Base-by-base conservation (phyloP, 1,140 invertebrate genomes). In the Dinothrombium tinctorium region DNA sequence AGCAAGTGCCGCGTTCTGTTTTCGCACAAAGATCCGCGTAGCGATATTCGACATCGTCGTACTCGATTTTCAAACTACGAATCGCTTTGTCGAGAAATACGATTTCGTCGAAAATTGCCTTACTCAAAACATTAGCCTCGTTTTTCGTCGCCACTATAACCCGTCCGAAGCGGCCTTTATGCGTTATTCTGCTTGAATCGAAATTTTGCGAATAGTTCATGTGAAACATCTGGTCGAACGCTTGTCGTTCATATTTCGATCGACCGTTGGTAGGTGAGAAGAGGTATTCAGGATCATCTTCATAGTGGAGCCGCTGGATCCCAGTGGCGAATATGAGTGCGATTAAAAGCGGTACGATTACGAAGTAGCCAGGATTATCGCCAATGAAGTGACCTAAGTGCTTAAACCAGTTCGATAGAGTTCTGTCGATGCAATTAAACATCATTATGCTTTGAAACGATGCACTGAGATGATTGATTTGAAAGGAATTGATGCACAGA, bases 201-300 rank as follows among this genome's bases (percentile, higher is more conserved):
- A 89, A 89, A 40, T 72, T 62, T 50, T 70, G 67, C 12, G 73
- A 76, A 55, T 84, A 84, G 57, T 89, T 86, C 40, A 83, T 73
- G 63, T 78, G 83, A 56, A 87, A 89, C 48, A 51, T 42, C 46
- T 72, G 64, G 54, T 86, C 80, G 14, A 82, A 74, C 35, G 84
- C 67, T n/a, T 70, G 66, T 47, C 81, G 66, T 52, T 86, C 81
- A 33, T 65, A 57, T 45, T 57, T 60, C 2, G 56, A 78, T 40
- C 73, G 71, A 1, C 81, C 82, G 51, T 77, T 73, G 37, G 80
- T 65, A 0, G 82, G 82, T 11, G 77, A 81, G 61, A 87, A 89
- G 5, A 89, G 64, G 59, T 86, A 87, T 56, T 86, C 82, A 1
- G 81, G 81, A 59, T 89, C 81, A 56, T 83, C 82, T 62, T 83